Evolutionary conservation across 2,797 vertebrate species (phyloP).

Genomic region (Chaenodraco wilsoni): DNA sequence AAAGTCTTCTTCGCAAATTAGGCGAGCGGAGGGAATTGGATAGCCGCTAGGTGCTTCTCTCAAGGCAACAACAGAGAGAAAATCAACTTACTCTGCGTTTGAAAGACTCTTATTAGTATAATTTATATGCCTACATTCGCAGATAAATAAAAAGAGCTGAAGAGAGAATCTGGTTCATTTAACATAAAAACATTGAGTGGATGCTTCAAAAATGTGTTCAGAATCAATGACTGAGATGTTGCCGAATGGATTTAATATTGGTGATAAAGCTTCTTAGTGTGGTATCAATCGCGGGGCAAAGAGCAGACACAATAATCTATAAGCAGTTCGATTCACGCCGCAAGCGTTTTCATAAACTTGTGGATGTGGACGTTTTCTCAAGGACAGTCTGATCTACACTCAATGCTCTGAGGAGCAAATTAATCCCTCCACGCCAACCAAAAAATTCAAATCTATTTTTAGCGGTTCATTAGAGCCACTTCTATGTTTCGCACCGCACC

Average conservation of each 20-base stretch:
- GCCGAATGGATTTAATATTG: constrained; percentile 6
- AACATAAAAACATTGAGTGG: constrained; percentile 8
- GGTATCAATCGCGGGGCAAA: constrained; percentile 15
- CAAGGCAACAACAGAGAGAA: constrained; percentile 36
- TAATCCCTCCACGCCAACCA: constrained; percentile 43
- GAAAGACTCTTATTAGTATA: constrained; percentile 35
- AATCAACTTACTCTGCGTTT: constrained; percentile 32
- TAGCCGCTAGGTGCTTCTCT: constrained; percentile 50
- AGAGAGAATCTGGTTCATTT: constrained; percentile 4
- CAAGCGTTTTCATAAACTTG: constrained; percentile 43
- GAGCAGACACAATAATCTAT: constrained; percentile 26
- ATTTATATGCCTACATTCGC: background rate
- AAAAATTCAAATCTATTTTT: constrained; percentile 59
- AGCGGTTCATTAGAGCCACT: constrained; percentile 57
- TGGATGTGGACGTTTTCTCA: constrained; percentile 46
- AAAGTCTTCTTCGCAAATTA: constrained; percentile 56
- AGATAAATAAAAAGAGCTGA: background rate
- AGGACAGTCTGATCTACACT: constrained; percentile 42
- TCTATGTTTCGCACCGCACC: constrained; percentile 9
- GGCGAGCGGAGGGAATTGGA: constrained; percentile 51
- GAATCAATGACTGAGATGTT: background rate
- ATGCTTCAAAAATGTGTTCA: background rate
- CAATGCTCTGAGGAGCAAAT: constrained; percentile 40
- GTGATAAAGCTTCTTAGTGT: background rate
- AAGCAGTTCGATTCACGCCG: background rate